A percentile compares a stretch with the other conserved stretches of the same genome.
Conservation (phyloP, 2,888 invertebrate species). For the Agrilus mali region DNA sequence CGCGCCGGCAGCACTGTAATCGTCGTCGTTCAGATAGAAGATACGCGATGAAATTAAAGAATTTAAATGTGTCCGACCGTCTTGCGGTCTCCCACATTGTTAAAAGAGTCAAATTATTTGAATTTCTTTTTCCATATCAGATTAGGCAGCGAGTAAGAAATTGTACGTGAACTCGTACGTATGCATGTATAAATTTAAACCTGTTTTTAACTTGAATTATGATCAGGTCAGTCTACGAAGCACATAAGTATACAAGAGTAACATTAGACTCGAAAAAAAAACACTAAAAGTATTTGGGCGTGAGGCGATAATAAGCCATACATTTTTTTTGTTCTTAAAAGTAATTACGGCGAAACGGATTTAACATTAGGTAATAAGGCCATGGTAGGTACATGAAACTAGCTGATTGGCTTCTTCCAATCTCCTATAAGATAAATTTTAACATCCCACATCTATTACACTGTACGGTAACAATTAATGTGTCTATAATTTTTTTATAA, state of each 20-base stretch:
- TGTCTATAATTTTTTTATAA: too few species aligned
- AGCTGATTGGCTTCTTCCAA: too few species aligned
- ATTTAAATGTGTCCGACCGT: background rate
- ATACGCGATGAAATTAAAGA: slow-evolving; percentile 6
- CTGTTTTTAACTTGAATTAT: slow-evolving; percentile 11
- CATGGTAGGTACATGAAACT: too few species aligned
- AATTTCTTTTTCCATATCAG: slow-evolving; percentile 7
- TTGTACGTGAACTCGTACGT: slow-evolving; percentile 6
- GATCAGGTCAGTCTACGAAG: slow-evolving; percentile 1
- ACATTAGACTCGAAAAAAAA: slow-evolving; percentile 3
- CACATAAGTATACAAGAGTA: too few species aligned
- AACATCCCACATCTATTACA: too few species aligned
- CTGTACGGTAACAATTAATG: too few species aligned
- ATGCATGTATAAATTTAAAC: slow-evolving; percentile 9
- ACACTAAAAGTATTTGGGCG: slow-evolving; percentile 8
- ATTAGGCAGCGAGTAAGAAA: slow-evolving; percentile 9
- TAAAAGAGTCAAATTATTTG: slow-evolving; percentile 9
- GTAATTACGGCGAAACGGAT: too few species aligned
- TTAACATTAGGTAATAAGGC: too few species aligned
- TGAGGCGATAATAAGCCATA: slow-evolving; percentile 1
- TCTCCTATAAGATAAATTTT: too few species aligned
- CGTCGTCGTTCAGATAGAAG: slow-evolving; percentile 1
- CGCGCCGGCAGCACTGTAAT: background rate
- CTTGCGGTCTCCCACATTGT: slow-evolving; percentile 4
- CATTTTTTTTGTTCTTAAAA: too few species aligned